These are phyloP conservation scores for Lonchura striata DNA, from an alignment of 2,113 vertebrate genomes.

Conservation along the genomic window DNA sequence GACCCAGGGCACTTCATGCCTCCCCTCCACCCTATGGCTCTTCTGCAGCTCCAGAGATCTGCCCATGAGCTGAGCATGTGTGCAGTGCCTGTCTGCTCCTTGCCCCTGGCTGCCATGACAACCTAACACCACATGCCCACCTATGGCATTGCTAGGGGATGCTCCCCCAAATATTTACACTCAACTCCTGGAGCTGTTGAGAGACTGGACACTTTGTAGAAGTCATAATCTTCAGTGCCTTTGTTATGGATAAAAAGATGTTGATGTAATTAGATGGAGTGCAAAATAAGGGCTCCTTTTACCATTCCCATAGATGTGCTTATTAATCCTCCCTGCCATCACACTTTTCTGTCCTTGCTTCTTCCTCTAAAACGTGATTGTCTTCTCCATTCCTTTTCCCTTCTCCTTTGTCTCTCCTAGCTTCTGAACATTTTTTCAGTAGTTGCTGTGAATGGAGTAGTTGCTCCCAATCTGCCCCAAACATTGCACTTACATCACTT, in stretches of 20 bases:
- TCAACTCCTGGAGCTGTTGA: slow-evolving; percentile 1
- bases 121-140: background rate
- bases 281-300: background rate
- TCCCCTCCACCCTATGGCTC: accelerated
- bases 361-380: background rate
- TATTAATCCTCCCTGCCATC: background rate
- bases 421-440: background rate
- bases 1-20: background rate
- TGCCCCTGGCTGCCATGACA: slow-evolving; percentile 13
- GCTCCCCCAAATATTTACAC: slow-evolving; percentile 60
- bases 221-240: background rate
- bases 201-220: background rate
- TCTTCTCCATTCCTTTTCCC: background rate
- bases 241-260: background rate
- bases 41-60: background rate
- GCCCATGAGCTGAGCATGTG: background rate
- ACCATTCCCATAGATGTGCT: background rate
- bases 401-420: background rate
- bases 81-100: background rate
- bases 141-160: slow-evolving; percentile 39
- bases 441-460: background rate
- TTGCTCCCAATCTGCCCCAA: background rate
- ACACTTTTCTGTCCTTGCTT: background rate
- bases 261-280: background rate
- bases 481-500: background rate